Conservation (phyloP, 2,113 vertebrate species). For the Tauraco erythrolophus region DNA sequence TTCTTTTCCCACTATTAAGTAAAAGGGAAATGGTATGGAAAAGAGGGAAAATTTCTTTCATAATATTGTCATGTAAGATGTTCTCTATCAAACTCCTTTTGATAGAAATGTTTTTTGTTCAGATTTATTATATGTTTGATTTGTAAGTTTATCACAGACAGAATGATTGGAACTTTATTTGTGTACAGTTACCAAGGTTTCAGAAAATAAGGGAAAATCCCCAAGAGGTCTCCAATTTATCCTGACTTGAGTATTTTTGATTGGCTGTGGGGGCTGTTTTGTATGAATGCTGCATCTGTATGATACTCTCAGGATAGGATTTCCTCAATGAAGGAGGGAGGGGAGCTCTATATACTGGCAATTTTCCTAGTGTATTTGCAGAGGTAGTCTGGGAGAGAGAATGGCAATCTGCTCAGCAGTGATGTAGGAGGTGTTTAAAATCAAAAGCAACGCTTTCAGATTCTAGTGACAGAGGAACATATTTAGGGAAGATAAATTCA, state of each 20-base stretch:
- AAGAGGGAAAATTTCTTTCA: not conserved
- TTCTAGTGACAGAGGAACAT: not conserved
- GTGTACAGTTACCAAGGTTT: not conserved
- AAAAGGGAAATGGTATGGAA: not conserved
- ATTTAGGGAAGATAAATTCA: not conserved
- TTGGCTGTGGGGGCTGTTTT: not conserved
- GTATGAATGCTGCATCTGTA: not conserved
- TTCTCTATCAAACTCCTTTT: not conserved
- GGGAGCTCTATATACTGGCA: not conserved
- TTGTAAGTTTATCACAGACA: not conserved
- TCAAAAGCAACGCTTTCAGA: not conserved
- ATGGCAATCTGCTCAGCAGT: not conserved
- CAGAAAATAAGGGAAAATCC: not conserved
- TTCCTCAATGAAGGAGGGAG: not conserved
- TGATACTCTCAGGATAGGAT: not conserved
- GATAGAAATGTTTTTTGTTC: not conserved
- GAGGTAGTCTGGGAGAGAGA: not conserved
- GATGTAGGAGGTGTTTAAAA: constrained; percentile 7
- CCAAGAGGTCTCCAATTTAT: not conserved
- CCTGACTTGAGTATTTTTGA: not conserved
- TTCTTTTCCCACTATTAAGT: not conserved
- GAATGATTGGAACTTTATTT: not conserved
- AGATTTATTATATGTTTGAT: not conserved
- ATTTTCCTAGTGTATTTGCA: not conserved
- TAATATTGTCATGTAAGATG: not conserved